Percentiles rank a stretch among this genome's conserved stretches.
These are phyloP conservation scores for Epizoanthus stellaris DNA, from an alignment of 92 coral and sea anemone species.

Conservation along the genomic window DNA sequence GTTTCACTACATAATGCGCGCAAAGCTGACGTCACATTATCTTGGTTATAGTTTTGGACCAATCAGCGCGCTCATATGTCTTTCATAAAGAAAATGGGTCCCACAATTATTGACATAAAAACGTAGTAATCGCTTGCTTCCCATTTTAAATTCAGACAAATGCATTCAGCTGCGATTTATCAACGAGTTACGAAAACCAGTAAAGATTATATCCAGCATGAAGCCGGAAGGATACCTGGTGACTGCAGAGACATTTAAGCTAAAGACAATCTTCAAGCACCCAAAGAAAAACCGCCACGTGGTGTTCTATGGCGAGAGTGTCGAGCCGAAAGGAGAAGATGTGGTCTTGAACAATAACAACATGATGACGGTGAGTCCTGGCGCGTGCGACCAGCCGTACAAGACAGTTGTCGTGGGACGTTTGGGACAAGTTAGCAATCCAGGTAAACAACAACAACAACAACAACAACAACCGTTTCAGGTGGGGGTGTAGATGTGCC, in stretches of 20 bases:
- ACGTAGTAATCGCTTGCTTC: not conserved
- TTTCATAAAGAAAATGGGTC: too few species aligned
- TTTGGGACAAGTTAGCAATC: slow-evolving; percentile 58
- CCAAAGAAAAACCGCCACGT: slow-evolving; percentile 95
- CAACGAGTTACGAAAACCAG: slow-evolving; percentile 89
- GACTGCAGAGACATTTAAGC: slow-evolving; percentile 94
- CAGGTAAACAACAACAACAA: slow-evolving; percentile 40
- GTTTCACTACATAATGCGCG: too few species aligned
- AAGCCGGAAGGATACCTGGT: slow-evolving; percentile 92
- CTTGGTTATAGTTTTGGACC: too few species aligned
- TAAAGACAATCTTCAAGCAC: slow-evolving; percentile 95
- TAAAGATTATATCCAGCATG: slow-evolving; percentile 90
- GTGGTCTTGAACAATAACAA: slow-evolving; percentile 82
- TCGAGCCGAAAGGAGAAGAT: slow-evolving; percentile 80
- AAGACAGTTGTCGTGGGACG: slow-evolving; percentile 65
- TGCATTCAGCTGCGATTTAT: slow-evolving; percentile 89
- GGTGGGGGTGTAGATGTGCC: too few species aligned
- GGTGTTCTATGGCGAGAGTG: slow-evolving; percentile 94
- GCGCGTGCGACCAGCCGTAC: slow-evolving; percentile 79
- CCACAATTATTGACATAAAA: too few species aligned
- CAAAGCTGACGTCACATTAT: too few species aligned
- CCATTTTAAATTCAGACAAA: slow-evolving; percentile 67
- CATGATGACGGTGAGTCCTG: slow-evolving; percentile 87
- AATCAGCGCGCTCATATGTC: too few species aligned
- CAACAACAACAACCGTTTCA: too few species aligned